Conservation (phyloP, 1,140 invertebrate genomes). For the Lordiphosa clarofinis region DNA sequence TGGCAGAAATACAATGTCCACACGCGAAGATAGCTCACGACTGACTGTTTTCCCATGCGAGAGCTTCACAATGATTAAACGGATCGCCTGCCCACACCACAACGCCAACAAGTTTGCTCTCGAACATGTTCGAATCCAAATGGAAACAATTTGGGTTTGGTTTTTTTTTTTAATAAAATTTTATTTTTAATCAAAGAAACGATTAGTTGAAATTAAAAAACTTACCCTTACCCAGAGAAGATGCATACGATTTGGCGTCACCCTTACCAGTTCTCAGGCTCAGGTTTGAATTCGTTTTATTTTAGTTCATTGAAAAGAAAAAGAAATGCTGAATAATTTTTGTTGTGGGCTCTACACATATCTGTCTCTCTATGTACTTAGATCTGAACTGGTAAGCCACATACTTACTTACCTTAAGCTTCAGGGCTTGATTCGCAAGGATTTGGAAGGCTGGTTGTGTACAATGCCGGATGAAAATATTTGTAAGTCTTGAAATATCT, state of each 20-base stretch:
- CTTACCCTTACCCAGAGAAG: slow-evolving; percentile 11
- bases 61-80: slow-evolving; percentile 27
- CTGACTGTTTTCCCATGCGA: slow-evolving; percentile 31
- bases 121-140: slow-evolving; percentile 21
- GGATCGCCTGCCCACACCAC: slow-evolving; percentile 27
- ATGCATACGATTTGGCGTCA: neutral
- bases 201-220: neutral
- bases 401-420: slow-evolving; percentile 53
- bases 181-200: slow-evolving; percentile 1
- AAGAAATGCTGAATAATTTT: slow-evolving; percentile 29
- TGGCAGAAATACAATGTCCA: slow-evolving; percentile 25
- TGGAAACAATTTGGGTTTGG: slow-evolving; percentile 1
- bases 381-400: neutral
- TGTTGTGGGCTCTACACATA: slow-evolving; percentile 14
- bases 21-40: slow-evolving; percentile 39
- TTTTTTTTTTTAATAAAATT: slow-evolving; percentile 2
- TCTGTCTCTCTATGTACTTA: slow-evolving; percentile 35
- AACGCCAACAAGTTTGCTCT: slow-evolving; percentile 52
- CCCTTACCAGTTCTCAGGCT: slow-evolving; percentile 18
- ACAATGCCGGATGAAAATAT: slow-evolving; percentile 2
- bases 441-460: slow-evolving; percentile 8
- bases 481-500: no score
- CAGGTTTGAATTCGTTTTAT: slow-evolving; percentile 4
- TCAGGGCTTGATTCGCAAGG: slow-evolving; percentile 12
- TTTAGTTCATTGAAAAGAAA: slow-evolving; percentile 45